Conservation (phyloP, 2,113 vertebrate genomes). For the Pagrus major region DNA sequence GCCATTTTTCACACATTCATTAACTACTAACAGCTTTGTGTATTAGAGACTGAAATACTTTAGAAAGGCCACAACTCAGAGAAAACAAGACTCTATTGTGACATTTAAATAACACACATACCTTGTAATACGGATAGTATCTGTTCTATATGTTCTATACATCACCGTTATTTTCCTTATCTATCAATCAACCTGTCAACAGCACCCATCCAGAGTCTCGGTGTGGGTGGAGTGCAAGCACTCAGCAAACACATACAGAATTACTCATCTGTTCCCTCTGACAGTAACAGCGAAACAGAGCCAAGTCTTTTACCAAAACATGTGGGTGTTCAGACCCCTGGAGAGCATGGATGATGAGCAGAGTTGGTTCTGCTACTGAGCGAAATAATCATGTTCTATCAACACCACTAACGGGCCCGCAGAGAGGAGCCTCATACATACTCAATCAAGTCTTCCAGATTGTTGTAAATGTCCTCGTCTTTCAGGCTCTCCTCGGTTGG, state of each 20-base stretch:
- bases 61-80: neutral
- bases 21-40: neutral
- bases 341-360: conserved; percentile 56
- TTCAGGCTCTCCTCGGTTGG: conserved; percentile 91
- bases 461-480: conserved; percentile 94
- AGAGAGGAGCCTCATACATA: conserved; percentile 81
- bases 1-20: neutral
- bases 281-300: conserved; percentile 56
- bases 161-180: neutral
- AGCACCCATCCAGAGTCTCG: conserved; percentile 11
- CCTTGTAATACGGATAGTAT: too few species aligned
- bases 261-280: conserved; percentile 72
- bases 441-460: conserved; percentile 95
- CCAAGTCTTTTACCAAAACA: conserved; percentile 60
- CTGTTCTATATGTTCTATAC: neutral
- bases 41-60: neutral
- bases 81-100: neutral
- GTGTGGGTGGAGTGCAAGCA: conserved; percentile 52
- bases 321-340: conserved; percentile 67
- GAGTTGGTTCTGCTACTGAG: conserved; percentile 27
- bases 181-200: conserved; percentile 8
- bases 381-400: conserved; percentile 55
- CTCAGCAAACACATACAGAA: conserved; percentile 46
- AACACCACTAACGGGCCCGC: conserved; percentile 36
- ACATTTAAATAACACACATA: neutral